Conservation (phyloP, 92 coral and sea anemone species). For the Umimayanthus chanpuru region DNA sequence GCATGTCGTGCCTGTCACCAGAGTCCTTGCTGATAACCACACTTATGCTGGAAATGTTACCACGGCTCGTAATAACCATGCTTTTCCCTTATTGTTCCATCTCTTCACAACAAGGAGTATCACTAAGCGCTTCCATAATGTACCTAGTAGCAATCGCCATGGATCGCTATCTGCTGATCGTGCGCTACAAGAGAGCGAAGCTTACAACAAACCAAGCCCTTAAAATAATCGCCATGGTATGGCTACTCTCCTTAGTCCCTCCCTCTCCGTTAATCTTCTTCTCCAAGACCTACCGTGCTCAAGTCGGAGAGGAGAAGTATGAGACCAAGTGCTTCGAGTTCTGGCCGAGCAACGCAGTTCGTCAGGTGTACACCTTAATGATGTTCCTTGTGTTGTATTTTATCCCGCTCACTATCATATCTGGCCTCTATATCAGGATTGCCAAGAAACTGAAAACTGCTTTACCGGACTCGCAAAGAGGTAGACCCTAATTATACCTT, state of each 20-base stretch:
- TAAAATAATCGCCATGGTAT: conserved; percentile 56
- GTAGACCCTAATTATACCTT: conserved; percentile 1
- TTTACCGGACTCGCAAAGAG: conserved; percentile 49
- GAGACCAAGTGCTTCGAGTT: conserved; percentile 64
- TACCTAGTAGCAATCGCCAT: conserved; percentile 72
- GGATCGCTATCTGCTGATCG: conserved; percentile 84
- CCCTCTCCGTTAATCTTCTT: conserved; percentile 67
- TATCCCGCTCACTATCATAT: conserved; percentile 60
- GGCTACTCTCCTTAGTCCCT: conserved; percentile 63
- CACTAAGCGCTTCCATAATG: conserved; percentile 72
- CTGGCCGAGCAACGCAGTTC: conserved; percentile 65
- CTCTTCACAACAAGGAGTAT: conserved; percentile 17
- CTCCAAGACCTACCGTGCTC: conserved; percentile 50
- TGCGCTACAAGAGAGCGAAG: conserved; percentile 58
- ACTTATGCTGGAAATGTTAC: no score
- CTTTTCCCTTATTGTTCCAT: neutral
- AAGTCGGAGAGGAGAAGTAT: conserved; percentile 29
- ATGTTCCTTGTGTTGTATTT: conserved; percentile 69
- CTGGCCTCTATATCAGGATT: conserved; percentile 58
- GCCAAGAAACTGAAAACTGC: conserved; percentile 57
- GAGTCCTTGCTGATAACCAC: no score
- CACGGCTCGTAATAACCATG: no score
- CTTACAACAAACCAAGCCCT: conserved; percentile 56
- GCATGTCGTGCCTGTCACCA: no score
- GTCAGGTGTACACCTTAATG: conserved; percentile 63